Evolutionary conservation across 1,140 invertebrate genomes (phyloP).

Genomic region (Spodoptera litura): DNA sequence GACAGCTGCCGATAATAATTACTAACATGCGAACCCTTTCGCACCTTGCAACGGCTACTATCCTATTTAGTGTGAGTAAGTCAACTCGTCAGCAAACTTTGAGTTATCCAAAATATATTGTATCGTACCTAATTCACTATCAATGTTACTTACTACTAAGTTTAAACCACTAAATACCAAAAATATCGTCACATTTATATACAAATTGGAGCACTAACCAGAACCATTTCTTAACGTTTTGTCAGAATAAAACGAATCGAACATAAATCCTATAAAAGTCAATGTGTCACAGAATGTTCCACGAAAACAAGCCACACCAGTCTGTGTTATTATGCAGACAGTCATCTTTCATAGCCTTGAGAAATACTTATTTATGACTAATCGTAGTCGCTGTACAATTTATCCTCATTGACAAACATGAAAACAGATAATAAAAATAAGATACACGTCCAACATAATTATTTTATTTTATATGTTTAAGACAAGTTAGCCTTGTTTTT

Average conservation of each 20-base stretch:
- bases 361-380: slow-evolving; percentile 46
- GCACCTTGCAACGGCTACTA: slow-evolving; percentile 76
- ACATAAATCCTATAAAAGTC: slow-evolving; percentile 31
- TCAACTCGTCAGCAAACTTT: slow-evolving; percentile 1
- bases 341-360: slow-evolving; percentile 45
- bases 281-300: slow-evolving; percentile 47
- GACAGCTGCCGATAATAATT: slow-evolving; percentile 80
- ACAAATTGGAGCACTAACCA: not conserved
- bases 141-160: too few species aligned
- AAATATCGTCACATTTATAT: not conserved
- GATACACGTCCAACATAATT: slow-evolving; percentile 47
- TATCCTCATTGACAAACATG: slow-evolving; percentile 46
- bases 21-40: slow-evolving; percentile 80
- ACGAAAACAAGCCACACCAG: slow-evolving; percentile 41
- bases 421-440: slow-evolving; percentile 47
- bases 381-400: slow-evolving; percentile 39
- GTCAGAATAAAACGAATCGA: slow-evolving; percentile 18
- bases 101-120: too few species aligned
- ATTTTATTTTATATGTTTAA: slow-evolving; percentile 22
- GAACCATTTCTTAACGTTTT: not conserved
- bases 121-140: too few species aligned
- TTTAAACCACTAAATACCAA: too few species aligned
- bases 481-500: not conserved
- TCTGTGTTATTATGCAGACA: slow-evolving; percentile 46
- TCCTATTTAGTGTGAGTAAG: slow-evolving; percentile 50